These are phyloP conservation scores for Otocyon megalotis DNA, from an alignment of 2,113 vertebrate species.

Conservation along the genomic window DNA sequence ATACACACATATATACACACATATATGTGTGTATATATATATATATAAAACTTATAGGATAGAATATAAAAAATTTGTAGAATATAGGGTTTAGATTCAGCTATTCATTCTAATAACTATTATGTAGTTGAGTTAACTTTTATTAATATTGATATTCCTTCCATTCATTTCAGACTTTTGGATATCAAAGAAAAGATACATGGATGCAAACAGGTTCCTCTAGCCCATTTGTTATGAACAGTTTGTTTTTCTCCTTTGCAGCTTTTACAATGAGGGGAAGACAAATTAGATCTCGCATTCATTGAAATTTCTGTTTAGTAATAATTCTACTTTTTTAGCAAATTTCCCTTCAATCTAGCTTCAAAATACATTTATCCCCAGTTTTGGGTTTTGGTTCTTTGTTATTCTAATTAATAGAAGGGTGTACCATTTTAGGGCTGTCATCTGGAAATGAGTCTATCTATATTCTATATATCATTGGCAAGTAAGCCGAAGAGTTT, in stretches of 20 bases:
- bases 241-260: slow-evolving; percentile 31
- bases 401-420: slow-evolving; percentile 50
- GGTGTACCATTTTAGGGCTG: slow-evolving; percentile 44
- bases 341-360: slow-evolving; percentile 32
- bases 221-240: slow-evolving; percentile 55
- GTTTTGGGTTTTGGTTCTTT: slow-evolving; percentile 54
- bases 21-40: no score
- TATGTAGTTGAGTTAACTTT: neutral
- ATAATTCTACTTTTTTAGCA: slow-evolving; percentile 64
- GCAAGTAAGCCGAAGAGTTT: slow-evolving; percentile 47
- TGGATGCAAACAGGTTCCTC: neutral
- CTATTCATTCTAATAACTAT: slow-evolving; percentile 4
- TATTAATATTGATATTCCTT: slow-evolving; percentile 67
- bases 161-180: slow-evolving; percentile 56
- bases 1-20: no score
- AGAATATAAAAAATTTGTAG: neutral
- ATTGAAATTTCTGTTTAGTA: slow-evolving; percentile 51
- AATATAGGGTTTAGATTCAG: neutral
- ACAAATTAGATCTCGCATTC: slow-evolving; percentile 60
- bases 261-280: slow-evolving; percentile 35
- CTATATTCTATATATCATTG: slow-evolving; percentile 10
- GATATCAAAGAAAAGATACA: slow-evolving; percentile 46
- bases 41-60: neutral
- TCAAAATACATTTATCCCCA: neutral
- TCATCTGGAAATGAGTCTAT: neutral